A percentile compares a stretch with the other conserved stretches of the same genome.
Conservation (phyloP, 2,888 invertebrate genomes). For the Lypha dubia region DNA sequence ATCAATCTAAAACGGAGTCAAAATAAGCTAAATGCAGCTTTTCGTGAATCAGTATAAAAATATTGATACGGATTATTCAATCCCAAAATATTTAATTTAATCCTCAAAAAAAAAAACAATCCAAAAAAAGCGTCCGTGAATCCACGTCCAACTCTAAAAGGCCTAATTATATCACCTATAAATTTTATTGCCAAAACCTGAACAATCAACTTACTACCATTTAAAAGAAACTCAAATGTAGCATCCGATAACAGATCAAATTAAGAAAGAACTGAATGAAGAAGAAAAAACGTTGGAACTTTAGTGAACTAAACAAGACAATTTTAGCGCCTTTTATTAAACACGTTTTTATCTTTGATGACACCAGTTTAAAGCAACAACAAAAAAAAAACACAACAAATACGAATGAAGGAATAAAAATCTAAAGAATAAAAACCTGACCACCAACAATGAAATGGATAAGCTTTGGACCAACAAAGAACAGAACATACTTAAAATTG, state of each 20-base stretch:
- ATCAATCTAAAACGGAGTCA: too few relatives aligned
- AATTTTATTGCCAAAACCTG: conserved; percentile 23
- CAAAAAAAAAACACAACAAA: neutral
- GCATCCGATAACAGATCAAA: conserved; percentile 44
- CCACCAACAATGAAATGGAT: conserved; percentile 68
- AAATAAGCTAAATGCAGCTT: too few relatives aligned
- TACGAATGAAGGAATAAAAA: neutral
- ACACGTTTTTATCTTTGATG: conserved; percentile 59
- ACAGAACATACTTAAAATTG: neutral
- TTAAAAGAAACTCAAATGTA: neutral
- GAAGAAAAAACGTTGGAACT: neutral
- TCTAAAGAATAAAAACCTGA: too few relatives aligned
- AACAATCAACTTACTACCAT: conserved; percentile 27
- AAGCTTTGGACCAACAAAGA: neutral
- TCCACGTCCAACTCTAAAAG: conserved; percentile 17
- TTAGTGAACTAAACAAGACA: conserved; percentile 40
- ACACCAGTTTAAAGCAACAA: conserved; percentile 37
- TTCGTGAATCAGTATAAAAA: too few relatives aligned
- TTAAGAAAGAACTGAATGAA: conserved; percentile 19
- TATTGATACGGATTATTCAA: too few relatives aligned
- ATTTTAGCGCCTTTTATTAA: conserved; percentile 68
- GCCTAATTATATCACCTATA: conserved; percentile 13
- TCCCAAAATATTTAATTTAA: too few relatives aligned
- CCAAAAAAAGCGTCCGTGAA: neutral
- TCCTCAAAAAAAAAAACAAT: neutral